Conservation (phyloP, 2,888 invertebrate genomes). For the Caenorhabditis sp. region DNA sequence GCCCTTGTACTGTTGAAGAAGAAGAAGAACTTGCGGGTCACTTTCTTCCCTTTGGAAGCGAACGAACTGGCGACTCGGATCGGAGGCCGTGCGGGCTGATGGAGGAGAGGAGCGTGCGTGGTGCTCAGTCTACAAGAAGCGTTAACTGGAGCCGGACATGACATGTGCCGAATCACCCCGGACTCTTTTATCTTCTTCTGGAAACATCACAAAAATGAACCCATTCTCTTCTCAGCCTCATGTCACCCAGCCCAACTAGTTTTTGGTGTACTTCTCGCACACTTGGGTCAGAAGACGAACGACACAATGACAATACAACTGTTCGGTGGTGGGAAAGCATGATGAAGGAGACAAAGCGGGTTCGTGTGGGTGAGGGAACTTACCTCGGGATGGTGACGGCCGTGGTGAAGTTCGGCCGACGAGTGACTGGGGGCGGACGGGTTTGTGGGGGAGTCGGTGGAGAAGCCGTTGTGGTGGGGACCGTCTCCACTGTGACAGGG, state of each 20-base stretch:
- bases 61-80: slow-evolving; percentile 38
- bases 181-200: background rate
- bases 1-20: slow-evolving; percentile 47
- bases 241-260: slow-evolving; percentile 26
- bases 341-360: slow-evolving; percentile 19
- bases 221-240: too few relatives aligned
- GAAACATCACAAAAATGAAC: slow-evolving; percentile 19
- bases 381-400: slow-evolving; percentile 30
- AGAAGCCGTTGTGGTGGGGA: background rate
- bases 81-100: slow-evolving; percentile 43
- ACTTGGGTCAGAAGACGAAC: slow-evolving; percentile 22
- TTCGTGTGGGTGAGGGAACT: slow-evolving; percentile 19
- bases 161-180: too few relatives aligned
- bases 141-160: slow-evolving; percentile 14
- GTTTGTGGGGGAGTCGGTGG: slow-evolving; percentile 26
- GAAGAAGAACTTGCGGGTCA: slow-evolving; percentile 55
- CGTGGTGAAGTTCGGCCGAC: slow-evolving; percentile 37
- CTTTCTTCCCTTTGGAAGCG: slow-evolving; percentile 40
- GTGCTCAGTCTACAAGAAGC: slow-evolving; percentile 45
- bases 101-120: slow-evolving; percentile 33
- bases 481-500: background rate
- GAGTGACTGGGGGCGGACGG: slow-evolving; percentile 43
- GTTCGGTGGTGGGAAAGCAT: slow-evolving; percentile 40
- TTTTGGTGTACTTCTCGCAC: slow-evolving; percentile 34
- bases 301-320: slow-evolving; percentile 46